Percentiles rank a stretch among this genome's conserved stretches.
Conservation (phyloP, 2,113 vertebrate genomes). For the Cygnus atratus region DNA sequence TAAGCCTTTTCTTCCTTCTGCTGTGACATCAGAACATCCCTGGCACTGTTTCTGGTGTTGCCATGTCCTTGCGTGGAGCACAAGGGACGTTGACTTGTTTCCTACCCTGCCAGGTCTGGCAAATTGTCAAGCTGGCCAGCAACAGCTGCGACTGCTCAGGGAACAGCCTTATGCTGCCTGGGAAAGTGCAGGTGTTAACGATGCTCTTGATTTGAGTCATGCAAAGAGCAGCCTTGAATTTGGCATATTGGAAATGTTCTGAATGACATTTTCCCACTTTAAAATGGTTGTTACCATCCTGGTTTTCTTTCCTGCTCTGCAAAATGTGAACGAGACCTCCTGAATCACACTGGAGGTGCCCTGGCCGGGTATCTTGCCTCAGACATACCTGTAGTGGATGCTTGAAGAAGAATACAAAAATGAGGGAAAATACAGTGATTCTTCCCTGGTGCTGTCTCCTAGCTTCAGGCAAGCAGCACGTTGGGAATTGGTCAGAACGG, state of each 20-base stretch:
- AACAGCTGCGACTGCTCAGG: neutral
- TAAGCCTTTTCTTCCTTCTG: neutral
- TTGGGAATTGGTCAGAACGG: neutral
- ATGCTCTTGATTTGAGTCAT: neutral
- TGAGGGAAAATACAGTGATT: neutral
- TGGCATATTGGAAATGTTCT: neutral
- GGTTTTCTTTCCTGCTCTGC: neutral
- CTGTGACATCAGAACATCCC: neutral
- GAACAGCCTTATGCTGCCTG: neutral
- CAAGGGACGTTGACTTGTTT: neutral
- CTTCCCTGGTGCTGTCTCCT: neutral
- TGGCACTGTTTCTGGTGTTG: neutral
- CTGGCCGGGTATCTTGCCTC: neutral
- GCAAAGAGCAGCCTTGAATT: neutral
- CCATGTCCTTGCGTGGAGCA: neutral
- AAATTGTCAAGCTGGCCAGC: neutral
- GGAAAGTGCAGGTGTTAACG: conserved; percentile 4
- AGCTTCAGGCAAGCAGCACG: neutral
- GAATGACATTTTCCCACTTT: neutral
- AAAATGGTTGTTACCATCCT: neutral
- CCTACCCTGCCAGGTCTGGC: neutral
- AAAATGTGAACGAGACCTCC: neutral
- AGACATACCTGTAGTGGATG: neutral
- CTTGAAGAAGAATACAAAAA: neutral
- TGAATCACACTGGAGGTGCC: neutral